A percentile compares a stretch with the other conserved stretches of the same genome.
phyloP scores from a whole-genome alignment of 2,113 vertebrate genomes.

The Panthera leo region DNA sequence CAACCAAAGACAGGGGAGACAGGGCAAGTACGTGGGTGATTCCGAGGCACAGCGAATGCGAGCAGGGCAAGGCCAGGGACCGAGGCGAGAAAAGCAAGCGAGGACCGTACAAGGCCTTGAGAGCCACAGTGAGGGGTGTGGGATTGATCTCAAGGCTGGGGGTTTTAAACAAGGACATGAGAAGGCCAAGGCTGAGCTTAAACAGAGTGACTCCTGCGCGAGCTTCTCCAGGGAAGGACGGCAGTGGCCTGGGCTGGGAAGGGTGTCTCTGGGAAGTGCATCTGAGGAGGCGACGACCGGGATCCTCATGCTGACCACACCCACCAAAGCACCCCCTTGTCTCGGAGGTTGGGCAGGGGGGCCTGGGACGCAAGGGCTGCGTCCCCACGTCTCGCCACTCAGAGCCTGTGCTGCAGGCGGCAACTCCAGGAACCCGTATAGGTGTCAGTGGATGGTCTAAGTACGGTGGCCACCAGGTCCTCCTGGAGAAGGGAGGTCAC shows the following conservation, averaged over 20 bases:
- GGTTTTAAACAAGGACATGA: not conserved
- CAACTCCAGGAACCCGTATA: not conserved
- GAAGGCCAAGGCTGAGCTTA: not conserved
- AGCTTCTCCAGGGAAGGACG: not conserved
- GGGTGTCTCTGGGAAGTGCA: not conserved
- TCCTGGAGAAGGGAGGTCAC: not conserved
- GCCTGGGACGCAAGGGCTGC: rapidly evolving
- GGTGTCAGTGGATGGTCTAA: no score
- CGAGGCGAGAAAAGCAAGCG: not conserved
- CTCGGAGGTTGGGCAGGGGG: rapidly evolving
- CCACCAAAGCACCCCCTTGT: not conserved
- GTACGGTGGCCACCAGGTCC: rapidly evolving
- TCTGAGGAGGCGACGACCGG: no score
- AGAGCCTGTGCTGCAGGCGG: not conserved
- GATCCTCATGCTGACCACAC: not conserved
- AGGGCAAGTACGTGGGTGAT: rapidly evolving
- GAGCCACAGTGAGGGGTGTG: not conserved
- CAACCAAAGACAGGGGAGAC: not conserved
- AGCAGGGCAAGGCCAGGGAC: not conserved
- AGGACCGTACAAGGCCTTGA: not conserved
- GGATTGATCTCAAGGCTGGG: not conserved
- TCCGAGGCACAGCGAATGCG: rapidly evolving
- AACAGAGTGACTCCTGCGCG: not conserved
- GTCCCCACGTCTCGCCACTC: no score
- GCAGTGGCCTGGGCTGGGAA: not conserved